Percentiles rank a stretch among this genome's conserved stretches.
Evolutionary conservation across 1,140 invertebrate genomes (phyloP).

Genomic region (Drosophila insularis): DNA sequence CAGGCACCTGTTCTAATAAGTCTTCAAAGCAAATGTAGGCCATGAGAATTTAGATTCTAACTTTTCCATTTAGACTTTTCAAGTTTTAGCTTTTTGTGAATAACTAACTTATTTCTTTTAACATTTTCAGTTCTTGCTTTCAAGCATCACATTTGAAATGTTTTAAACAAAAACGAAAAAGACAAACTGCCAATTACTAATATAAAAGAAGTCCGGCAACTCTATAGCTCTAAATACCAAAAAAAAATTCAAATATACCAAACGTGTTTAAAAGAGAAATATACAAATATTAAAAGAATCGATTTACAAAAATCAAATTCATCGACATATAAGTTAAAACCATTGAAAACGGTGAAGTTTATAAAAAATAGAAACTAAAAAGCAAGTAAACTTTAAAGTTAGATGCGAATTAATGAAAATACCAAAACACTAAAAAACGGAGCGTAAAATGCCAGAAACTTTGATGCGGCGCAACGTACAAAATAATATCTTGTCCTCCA

Average conservation of each 20-base stretch:
- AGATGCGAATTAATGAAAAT: constrained; percentile 46
- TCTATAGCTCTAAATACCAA: constrained; percentile 25
- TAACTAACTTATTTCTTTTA: neutral
- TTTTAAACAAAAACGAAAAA: constrained; percentile 18
- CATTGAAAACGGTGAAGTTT: neutral
- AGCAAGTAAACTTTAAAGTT: neutral
- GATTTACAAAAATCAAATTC: constrained; percentile 35
- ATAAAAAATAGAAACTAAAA: neutral
- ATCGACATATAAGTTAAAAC: constrained; percentile 8
- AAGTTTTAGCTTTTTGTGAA: neutral
- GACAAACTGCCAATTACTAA: constrained; percentile 13
- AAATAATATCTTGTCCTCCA: constrained; percentile 35
- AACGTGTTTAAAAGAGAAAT: neutral
- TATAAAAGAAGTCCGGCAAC: neutral
- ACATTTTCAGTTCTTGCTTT: neutral
- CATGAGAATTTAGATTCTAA: neutral
- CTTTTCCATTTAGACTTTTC: neutral
- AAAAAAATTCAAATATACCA: constrained; percentile 5
- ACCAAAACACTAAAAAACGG: constrained; percentile 35
- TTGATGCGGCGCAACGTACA: constrained; percentile 69
- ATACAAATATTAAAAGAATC: constrained; percentile 20
- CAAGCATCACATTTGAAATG: constrained; percentile 1
- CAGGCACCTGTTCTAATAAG: neutral
- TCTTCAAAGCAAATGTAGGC: neutral
- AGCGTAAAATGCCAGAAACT: constrained; percentile 70